A percentile compares a stretch with the other conserved stretches of the same genome.
Conservation (phyloP, 2,797 vertebrate species). For the Etheostoma perlongum region DNA sequence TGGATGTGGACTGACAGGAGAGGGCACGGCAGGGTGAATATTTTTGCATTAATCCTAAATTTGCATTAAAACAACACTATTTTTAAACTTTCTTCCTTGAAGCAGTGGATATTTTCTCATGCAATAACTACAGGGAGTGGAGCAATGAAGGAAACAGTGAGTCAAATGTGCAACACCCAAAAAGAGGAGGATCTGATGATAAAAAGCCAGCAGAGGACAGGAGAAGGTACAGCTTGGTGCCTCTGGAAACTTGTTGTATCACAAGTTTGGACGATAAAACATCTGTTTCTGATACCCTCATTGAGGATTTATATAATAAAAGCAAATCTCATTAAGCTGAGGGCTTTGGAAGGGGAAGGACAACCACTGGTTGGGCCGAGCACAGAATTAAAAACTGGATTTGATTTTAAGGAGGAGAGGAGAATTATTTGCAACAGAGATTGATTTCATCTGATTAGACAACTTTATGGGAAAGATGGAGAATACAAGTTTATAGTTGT, state of each 20-base stretch:
- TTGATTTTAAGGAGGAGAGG: slow-evolving; percentile 14
- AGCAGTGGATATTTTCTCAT: slow-evolving; percentile 36
- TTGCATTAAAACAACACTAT: slow-evolving; percentile 48
- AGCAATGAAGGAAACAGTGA: background rate
- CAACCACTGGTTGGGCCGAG: slow-evolving; percentile 23
- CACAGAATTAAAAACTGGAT: slow-evolving; percentile 39
- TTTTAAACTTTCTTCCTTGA: slow-evolving; percentile 37
- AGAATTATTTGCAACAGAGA: background rate
- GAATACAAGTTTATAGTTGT: slow-evolving; percentile 10
- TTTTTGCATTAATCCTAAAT: slow-evolving; percentile 40
- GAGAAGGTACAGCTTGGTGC: background rate
- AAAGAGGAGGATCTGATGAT: slow-evolving; percentile 10
- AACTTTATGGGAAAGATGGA: background rate
- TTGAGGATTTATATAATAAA: slow-evolving; percentile 16
- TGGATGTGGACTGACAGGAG: slow-evolving; percentile 30
- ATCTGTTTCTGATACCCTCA: slow-evolving; percentile 8
- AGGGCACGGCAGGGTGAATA: slow-evolving; percentile 49
- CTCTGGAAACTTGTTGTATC: background rate
- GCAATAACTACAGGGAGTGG: slow-evolving; percentile 20
- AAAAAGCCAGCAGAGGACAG: slow-evolving; percentile 35
- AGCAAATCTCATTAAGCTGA: slow-evolving; percentile 2
- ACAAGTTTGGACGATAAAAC: background rate
- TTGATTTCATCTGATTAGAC: slow-evolving; percentile 24
- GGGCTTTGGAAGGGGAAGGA: slow-evolving; percentile 24
- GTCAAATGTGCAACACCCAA: background rate